A percentile compares a stretch with the other conserved stretches of the same genome.
These are phyloP conservation scores for Caenorhabditis inopinata DNA, from an alignment of 1,140 invertebrate genomes.

Conservation along the genomic window DNA sequence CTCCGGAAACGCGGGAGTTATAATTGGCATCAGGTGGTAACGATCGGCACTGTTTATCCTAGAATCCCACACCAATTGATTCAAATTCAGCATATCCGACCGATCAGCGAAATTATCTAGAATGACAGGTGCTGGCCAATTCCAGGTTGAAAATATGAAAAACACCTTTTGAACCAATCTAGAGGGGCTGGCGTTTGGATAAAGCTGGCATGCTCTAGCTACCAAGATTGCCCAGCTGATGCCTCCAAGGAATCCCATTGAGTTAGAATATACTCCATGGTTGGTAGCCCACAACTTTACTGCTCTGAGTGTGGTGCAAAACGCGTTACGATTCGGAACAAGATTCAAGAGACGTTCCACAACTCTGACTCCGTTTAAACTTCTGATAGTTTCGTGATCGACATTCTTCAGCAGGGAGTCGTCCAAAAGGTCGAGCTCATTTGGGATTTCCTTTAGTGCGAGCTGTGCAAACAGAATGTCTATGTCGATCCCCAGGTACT, in stretches of 20 bases:
- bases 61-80: constrained; percentile 79
- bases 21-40: constrained; percentile 96
- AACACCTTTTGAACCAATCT: constrained; percentile 97
- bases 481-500: constrained; percentile 88
- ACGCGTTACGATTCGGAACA: constrained; percentile 91
- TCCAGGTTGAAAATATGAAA: constrained; percentile 92
- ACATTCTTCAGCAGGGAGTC: constrained; percentile 14
- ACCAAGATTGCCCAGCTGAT: constrained; percentile 99
- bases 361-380: constrained; percentile 91
- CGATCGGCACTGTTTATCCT: constrained; percentile 51
- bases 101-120: constrained; percentile 79
- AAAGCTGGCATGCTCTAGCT: constrained; percentile 93
- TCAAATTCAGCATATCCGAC: constrained; percentile 64
- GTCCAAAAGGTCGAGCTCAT: not conserved
- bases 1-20: constrained; percentile 97
- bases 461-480: constrained; percentile 95
- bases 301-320: constrained; percentile 84
- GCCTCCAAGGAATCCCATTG: constrained; percentile 89
- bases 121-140: constrained; percentile 95
- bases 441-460: constrained; percentile 70
- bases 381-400: constrained; percentile 74
- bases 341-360: constrained; percentile 94
- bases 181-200: constrained; percentile 91
- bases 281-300: constrained; percentile 74
- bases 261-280: constrained; percentile 96